Evolutionary conservation across 2,888 invertebrate genomes (phyloP).

Genomic region (Himalopsyche kuldschensis): DNA sequence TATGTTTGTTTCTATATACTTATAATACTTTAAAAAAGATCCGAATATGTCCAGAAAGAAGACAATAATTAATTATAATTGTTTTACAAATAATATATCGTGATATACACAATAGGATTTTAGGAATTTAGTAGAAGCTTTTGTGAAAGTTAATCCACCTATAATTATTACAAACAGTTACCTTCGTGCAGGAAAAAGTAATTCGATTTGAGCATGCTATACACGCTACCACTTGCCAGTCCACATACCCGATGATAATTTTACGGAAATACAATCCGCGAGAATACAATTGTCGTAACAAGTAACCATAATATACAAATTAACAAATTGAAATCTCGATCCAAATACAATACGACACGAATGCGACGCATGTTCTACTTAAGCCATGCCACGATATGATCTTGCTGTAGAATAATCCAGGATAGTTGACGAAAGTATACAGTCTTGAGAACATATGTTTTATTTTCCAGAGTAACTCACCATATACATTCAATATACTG

Average conservation of each 20-base stretch:
- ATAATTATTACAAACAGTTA: background rate
- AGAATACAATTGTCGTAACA: constrained; percentile 11
- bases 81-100: no score
- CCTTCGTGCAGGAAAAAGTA: background rate
- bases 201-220: background rate
- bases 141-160: background rate
- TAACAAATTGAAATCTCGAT: constrained; percentile 26
- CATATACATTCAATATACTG: no score
- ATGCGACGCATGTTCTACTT: constrained; percentile 11
- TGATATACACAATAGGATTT: no score
- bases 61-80: no score
- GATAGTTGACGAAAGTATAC: background rate
- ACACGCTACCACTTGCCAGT: background rate
- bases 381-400: background rate
- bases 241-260: background rate
- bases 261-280: background rate
- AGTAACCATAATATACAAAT: constrained; percentile 12
- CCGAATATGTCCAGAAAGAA: no score
- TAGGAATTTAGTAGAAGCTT: background rate
- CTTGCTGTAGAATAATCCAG: background rate
- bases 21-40: no score
- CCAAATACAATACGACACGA: constrained; percentile 15
- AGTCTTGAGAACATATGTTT: no score
- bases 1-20: no score
- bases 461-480: no score